Evolutionary conservation across 37 sponge, comb jelly and placozoan species (phyloP).

Genomic region (Crambe crambe): DNA sequence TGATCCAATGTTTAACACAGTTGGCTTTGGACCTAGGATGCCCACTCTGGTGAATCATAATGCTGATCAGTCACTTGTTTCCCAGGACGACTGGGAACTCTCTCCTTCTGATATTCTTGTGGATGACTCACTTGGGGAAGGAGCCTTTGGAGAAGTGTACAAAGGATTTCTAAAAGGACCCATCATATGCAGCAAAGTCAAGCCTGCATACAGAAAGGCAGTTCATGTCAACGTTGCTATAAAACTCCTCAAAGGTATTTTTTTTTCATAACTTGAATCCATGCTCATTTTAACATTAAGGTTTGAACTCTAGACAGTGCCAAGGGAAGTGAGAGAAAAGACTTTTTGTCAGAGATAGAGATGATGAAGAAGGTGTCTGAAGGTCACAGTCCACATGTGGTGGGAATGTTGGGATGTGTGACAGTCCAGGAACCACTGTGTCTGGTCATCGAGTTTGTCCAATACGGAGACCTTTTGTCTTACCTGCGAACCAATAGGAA

Average conservation of each 20-base stretch:
- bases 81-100: slow-evolving; percentile 73
- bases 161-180: slow-evolving; percentile 60
- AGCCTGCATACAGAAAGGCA: slow-evolving; percentile 9
- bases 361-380: slow-evolving; percentile 71
- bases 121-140: slow-evolving; percentile 64
- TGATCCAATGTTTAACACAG: not conserved
- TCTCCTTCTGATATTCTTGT: slow-evolving; percentile 46
- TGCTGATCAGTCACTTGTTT: not conserved
- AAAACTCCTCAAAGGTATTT: slow-evolving; percentile 69
- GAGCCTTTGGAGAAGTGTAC: slow-evolving; percentile 83
- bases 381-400: slow-evolving; percentile 69
- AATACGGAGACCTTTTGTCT: slow-evolving; percentile 61
- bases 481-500: slow-evolving; percentile 58
- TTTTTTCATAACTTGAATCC: no score
- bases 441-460: slow-evolving; percentile 72
- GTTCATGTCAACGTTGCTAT: slow-evolving; percentile 47
- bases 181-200: slow-evolving; percentile 11
- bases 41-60: not conserved
- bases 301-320: slow-evolving; percentile 22
- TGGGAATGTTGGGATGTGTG: slow-evolving; percentile 71
- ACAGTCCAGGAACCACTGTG: slow-evolving; percentile 71
- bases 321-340: slow-evolving; percentile 56
- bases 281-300: not conserved
- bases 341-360: slow-evolving; percentile 67
- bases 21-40: not conserved